Percentiles rank a stretch among this genome's conserved stretches.
These are phyloP conservation scores for Pteronotus mesoamericanus DNA, from an alignment of 2,797 vertebrate genomes.

Conservation along the genomic window DNA sequence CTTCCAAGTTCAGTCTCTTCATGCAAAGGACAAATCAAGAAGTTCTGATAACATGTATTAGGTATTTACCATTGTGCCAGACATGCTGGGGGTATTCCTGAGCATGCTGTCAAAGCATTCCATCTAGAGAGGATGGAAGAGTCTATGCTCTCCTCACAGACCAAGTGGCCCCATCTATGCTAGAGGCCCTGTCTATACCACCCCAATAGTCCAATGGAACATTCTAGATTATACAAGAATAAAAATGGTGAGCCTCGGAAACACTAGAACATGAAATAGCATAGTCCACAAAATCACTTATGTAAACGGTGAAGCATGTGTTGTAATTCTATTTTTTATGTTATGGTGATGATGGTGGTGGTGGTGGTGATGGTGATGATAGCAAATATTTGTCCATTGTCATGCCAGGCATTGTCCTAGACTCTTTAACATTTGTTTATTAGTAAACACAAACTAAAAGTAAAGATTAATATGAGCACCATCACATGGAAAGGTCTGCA, in stretches of 20 bases:
- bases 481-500: background rate
- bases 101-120: background rate
- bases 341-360: background rate
- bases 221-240: background rate
- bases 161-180: background rate
- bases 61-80: background rate
- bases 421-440: background rate
- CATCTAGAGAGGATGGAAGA: background rate
- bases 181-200: no score
- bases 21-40: background rate
- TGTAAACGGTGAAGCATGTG: background rate
- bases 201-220: background rate
- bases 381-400: background rate
- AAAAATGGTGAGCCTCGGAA: background rate
- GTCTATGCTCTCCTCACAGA: background rate
- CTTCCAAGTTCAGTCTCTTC: background rate
- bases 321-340: background rate
- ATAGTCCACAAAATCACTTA: background rate
- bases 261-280: background rate
- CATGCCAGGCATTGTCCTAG: background rate
- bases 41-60: background rate
- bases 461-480: background rate
- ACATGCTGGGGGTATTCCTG: background rate
- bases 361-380: background rate
- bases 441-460: background rate